These are phyloP conservation scores for Aphaenogaster floridana DNA, from an alignment of 1,140 invertebrate genomes.

Conservation along the genomic window DNA sequence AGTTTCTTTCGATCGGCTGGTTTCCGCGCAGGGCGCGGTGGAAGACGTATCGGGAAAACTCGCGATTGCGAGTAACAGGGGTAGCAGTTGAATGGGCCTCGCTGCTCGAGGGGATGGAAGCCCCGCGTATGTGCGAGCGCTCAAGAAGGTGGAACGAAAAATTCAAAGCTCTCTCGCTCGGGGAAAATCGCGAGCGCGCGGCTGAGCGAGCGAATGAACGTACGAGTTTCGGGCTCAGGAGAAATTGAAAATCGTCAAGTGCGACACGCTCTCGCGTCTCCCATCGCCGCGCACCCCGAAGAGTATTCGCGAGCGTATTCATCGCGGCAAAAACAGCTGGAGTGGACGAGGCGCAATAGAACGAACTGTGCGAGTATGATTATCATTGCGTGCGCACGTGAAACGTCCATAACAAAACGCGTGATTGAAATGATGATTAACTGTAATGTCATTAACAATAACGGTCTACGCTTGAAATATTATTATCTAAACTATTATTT, in stretches of 20 bases:
- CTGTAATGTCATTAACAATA: background rate
- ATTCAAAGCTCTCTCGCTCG: slow-evolving; percentile 62
- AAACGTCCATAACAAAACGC: slow-evolving; percentile 22
- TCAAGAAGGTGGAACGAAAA: slow-evolving; percentile 53
- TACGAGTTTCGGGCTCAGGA: slow-evolving; percentile 46
- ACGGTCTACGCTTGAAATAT: background rate
- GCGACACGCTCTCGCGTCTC: slow-evolving; percentile 58
- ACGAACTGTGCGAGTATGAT: slow-evolving; percentile 11
- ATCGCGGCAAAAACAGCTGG: slow-evolving; percentile 33
- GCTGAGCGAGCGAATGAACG: slow-evolving; percentile 18
- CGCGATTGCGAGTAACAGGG: slow-evolving; percentile 66
- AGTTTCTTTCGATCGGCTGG: slow-evolving; percentile 59
- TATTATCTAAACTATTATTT: background rate
- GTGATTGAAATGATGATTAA: background rate
- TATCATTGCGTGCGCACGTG: background rate
- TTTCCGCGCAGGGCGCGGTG: slow-evolving; percentile 36
- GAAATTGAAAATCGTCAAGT: slow-evolving; percentile 71
- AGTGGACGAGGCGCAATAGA: slow-evolving; percentile 35
- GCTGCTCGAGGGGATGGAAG: slow-evolving; percentile 41
- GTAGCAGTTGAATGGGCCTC: slow-evolving; percentile 49
- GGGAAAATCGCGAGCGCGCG: slow-evolving; percentile 45
- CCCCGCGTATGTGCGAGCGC: slow-evolving; percentile 28
- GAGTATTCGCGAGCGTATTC: slow-evolving; percentile 23
- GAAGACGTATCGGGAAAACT: slow-evolving; percentile 62
- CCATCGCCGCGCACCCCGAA: slow-evolving; percentile 40